Base-by-base conservation (phyloP, 2,113 vertebrate species). In the Psilopsiagon aurifrons region DNA sequence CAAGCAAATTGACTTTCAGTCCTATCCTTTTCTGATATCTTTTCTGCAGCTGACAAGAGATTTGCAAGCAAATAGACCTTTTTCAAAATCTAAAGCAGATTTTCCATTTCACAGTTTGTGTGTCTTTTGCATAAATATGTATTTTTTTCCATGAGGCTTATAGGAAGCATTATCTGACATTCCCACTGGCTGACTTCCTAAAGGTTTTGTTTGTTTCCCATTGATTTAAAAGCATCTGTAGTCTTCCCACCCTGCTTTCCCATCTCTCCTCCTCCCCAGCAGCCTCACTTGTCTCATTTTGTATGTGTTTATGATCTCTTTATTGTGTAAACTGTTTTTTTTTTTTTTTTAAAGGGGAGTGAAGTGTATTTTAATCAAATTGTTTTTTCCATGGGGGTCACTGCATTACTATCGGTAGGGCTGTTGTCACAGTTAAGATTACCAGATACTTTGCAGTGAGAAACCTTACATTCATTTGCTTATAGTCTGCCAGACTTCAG, bases 1-100 rank as follows among this genome's bases (percentile, higher is more conserved):
- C 92, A 91, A 94, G 70, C 41, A 96, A 96, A 94, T 96, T 95
- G 86, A 82, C 95, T 93, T 96, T 79, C 88, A 82, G 49, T 66
- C 67, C 62, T 90, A 62, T 89, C 83, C 62, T 82, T 62, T 93
- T 64, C 92, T 91, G 57, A 9, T 86, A 82, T 94, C 69, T 96
- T 79, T 87, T 94, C 77, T 91, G 73, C 70, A 92, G 83, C 83
- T 93, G 86, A 95, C 1, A 1, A 95, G 71, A 92, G 86, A 95
- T 96, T 96, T 97, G 92, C 94, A 96, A 95, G 81, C 62, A 96
- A 95, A 95, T 73, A 93, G 88, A 82, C 62, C 37, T 87, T 82
- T 92, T 69, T 76, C 66, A 54, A 88, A 90, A 76, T 85, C 68
- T 84, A 82, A 93, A 93, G 77, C 77, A 94, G 91, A 96, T 92